A percentile compares a stretch with the other conserved stretches of the same genome.
Conservation (phyloP, 1,140 invertebrate species). For the Dermatophagoides farinae region DNA sequence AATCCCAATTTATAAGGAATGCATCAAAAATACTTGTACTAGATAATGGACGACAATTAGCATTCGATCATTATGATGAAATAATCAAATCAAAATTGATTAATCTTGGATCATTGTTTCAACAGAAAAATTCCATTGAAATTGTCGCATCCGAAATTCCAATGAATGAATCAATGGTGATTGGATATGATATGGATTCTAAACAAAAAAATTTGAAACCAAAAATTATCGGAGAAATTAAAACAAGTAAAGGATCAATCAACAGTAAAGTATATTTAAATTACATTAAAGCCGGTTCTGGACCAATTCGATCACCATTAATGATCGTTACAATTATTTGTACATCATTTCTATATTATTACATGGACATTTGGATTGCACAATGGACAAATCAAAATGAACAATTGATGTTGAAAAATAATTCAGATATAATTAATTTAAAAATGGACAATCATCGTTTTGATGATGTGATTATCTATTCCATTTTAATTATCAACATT, state of each 20-base stretch:
- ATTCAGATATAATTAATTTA: background rate
- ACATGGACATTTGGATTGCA: constrained; percentile 20
- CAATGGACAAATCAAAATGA: constrained; percentile 12
- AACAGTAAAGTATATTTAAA: constrained; percentile 13
- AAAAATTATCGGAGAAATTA: constrained; percentile 15
- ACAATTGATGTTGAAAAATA: background rate
- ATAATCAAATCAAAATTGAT: background rate
- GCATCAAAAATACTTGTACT: constrained; percentile 13
- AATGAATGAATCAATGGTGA: background rate
- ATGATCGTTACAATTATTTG: constrained; percentile 17
- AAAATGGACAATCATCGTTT: background rate
- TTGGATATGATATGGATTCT: background rate
- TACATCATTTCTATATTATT: constrained; percentile 20
- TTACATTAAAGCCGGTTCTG: constrained; percentile 18
- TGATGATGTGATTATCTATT: constrained; percentile 21
- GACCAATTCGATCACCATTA: constrained; percentile 4
- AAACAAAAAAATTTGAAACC: background rate
- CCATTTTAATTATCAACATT: constrained; percentile 24
- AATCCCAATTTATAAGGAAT: constrained; percentile 28
- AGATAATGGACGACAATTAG: constrained; percentile 24
- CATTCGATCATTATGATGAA: constrained; percentile 9
- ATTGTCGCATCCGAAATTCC: background rate
- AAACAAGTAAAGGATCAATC: constrained; percentile 16
- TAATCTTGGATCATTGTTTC: background rate
- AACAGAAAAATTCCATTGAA: background rate